Conservation (phyloP, 1,140 invertebrate species). For the Drosophila yakuba region DNA sequence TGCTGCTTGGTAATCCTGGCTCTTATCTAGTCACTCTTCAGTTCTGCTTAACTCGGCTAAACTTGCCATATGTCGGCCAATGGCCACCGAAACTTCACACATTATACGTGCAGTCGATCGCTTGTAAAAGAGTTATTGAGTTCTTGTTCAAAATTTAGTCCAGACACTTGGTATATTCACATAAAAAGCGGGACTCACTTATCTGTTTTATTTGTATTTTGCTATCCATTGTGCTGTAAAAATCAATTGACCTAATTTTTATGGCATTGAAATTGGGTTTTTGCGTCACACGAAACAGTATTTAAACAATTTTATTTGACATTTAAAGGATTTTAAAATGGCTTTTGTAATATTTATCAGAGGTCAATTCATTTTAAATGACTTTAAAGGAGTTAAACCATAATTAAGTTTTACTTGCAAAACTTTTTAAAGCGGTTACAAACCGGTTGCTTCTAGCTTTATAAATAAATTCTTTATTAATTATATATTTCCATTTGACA, state of each 20-base stretch:
- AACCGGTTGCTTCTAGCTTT: neutral
- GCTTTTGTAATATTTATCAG: constrained; percentile 11
- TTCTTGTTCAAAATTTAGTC: constrained; percentile 9
- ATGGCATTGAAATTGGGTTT: constrained; percentile 37
- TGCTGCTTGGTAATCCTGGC: constrained; percentile 8
- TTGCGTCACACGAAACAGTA: constrained; percentile 8
- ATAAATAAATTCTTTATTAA: neutral
- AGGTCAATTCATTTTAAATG: neutral
- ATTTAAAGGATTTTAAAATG: constrained; percentile 16
- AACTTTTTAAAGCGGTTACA: no score
- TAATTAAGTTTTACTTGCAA: constrained; percentile 4
- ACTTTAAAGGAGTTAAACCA: constrained; percentile 12
- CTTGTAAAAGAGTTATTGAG: constrained; percentile 61
- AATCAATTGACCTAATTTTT: constrained; percentile 50
- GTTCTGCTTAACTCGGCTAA: constrained; percentile 23
- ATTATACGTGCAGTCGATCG: constrained; percentile 21
- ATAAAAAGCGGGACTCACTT: neutral
- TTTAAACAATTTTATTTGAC: constrained; percentile 43
- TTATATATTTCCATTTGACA: neutral
- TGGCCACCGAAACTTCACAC: constrained; percentile 36
- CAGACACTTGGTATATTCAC: neutral
- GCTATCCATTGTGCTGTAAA: constrained; percentile 26
- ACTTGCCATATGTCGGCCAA: constrained; percentile 37
- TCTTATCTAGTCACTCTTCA: constrained; percentile 21
- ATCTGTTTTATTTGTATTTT: neutral